phyloP scores from a whole-genome alignment of 2,888 invertebrate species.

The Dromius quadrimaculatus region DNA sequence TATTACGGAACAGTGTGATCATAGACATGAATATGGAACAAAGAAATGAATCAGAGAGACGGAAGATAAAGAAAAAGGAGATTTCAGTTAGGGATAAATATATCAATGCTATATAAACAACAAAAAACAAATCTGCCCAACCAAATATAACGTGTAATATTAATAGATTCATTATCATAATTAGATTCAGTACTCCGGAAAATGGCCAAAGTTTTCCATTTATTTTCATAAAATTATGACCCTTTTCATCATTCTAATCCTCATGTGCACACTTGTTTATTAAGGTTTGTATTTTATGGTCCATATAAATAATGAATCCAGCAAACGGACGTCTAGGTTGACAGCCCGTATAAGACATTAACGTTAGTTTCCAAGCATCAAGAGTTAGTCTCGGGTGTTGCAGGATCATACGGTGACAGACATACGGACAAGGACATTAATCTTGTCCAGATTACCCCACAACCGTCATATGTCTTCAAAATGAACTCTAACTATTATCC shows the following conservation, averaged over 20 bases:
- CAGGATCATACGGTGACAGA: neutral
- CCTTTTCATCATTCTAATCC: neutral
- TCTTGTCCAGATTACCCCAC: neutral
- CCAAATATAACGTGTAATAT: neutral
- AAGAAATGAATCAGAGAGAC: too few species aligned
- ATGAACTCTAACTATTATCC: too few species aligned
- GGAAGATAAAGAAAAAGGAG: too few species aligned
- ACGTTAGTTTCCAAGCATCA: neutral
- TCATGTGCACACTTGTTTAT: too few species aligned
- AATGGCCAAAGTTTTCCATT: neutral
- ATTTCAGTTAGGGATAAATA: too few species aligned
- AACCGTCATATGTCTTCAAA: neutral
- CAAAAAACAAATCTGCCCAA: neutral
- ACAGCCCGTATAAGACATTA: neutral
- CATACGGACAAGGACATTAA: neutral
- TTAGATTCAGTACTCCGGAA: neutral
- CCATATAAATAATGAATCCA: neutral
- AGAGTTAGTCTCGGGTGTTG: neutral
- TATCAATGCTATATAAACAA: too few species aligned
- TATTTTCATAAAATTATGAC: too few species aligned
- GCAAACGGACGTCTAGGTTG: too few species aligned
- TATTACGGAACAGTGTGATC: too few species aligned
- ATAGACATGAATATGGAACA: too few species aligned
- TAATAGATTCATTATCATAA: neutral
- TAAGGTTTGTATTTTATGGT: too few species aligned